Conservation (phyloP, 2,797 vertebrate species). For the Bufotes viridis region DNA sequence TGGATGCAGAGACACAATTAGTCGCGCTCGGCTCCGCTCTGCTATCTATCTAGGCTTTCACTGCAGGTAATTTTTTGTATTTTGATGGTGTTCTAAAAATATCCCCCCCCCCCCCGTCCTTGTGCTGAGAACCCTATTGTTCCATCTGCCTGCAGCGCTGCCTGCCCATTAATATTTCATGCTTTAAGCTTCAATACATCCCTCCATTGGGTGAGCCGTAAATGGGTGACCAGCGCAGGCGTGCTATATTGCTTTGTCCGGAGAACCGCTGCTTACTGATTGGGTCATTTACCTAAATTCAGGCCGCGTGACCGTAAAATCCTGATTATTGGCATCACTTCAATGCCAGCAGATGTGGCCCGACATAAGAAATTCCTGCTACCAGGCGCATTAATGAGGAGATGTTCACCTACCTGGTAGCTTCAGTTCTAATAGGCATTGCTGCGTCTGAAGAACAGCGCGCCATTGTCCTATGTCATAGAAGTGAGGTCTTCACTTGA, state of each 20-base stretch:
- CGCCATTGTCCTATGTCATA: neutral
- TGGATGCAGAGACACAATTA: slow-evolving; percentile 36
- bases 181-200: slow-evolving; percentile 46
- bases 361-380: neutral
- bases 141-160: slow-evolving; percentile 21
- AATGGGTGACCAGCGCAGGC: neutral
- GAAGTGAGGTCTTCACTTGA: neutral
- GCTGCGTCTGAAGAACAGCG: neutral
- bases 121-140: slow-evolving; percentile 48
- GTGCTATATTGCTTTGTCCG: slow-evolving; percentile 6
- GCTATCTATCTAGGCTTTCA: slow-evolving; percentile 44
- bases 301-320: neutral
- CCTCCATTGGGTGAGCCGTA: slow-evolving; percentile 14
- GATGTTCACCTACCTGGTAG: neutral
- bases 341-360: slow-evolving; percentile 7
- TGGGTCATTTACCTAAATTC: neutral
- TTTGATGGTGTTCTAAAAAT: slow-evolving; percentile 42
- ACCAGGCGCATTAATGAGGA: slow-evolving; percentile 12
- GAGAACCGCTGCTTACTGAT: neutral
- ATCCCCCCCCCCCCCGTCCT: slow-evolving; percentile 1
- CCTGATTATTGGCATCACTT: neutral
- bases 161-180: slow-evolving; percentile 57
- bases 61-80: slow-evolving; percentile 45
- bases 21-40: slow-evolving; percentile 4
- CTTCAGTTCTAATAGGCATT: neutral